Percentiles rank a stretch among this genome's conserved stretches.
Conservation (phyloP, 2,888 invertebrate genomes). For the Meteorus colon region DNA sequence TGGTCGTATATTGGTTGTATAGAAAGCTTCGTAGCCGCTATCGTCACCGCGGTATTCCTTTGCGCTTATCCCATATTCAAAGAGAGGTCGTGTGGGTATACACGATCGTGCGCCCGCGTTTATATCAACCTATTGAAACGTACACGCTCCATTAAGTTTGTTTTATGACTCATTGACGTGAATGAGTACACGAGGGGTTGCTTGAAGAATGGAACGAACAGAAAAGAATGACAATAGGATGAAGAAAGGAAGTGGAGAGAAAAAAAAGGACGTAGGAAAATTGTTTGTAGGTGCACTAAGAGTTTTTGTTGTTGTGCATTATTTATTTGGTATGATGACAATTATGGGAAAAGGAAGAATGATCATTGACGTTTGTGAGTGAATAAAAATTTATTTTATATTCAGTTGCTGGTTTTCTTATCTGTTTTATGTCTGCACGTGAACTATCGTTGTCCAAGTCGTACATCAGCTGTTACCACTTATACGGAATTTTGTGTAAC, state of each 20-base stretch:
- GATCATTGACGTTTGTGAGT: neutral
- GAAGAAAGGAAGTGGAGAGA: neutral
- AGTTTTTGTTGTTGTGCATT: neutral
- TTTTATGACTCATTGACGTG: slow-evolving; percentile 27
- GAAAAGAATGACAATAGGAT: neutral
- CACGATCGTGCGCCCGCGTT: slow-evolving; percentile 23
- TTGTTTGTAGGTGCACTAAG: too few species aligned
- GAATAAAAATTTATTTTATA: neutral
- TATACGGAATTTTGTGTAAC: slow-evolving; percentile 17
- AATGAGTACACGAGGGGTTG: neutral
- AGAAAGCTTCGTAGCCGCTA: neutral
- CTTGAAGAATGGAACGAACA: slow-evolving; percentile 1
- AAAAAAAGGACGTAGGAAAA: neutral
- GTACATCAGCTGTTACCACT: slow-evolving; percentile 15
- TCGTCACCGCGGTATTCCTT: slow-evolving; percentile 10
- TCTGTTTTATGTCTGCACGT: neutral
- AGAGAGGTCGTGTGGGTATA: slow-evolving; percentile 16
- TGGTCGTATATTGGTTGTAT: slow-evolving; percentile 33
- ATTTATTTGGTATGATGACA: neutral
- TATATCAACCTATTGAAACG: slow-evolving; percentile 32
- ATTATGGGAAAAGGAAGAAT: neutral
- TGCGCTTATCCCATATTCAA: slow-evolving; percentile 37
- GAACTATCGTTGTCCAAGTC: neutral
- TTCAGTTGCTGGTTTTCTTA: neutral
- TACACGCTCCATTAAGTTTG: slow-evolving; percentile 29